phyloP scores from a whole-genome alignment of 2,113 vertebrate species.

The Panthera uncia region DNA sequence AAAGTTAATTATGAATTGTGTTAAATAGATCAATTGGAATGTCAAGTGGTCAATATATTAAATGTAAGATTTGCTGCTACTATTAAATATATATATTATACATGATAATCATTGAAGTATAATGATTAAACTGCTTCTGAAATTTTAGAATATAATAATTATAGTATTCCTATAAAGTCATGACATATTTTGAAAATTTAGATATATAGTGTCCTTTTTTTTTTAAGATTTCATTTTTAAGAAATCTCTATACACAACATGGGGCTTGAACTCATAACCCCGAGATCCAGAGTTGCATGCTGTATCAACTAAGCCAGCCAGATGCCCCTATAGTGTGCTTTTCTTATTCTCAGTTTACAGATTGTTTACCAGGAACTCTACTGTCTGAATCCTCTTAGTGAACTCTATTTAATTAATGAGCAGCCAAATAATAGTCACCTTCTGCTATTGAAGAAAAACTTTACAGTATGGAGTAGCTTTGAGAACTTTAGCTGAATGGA shows the following conservation, averaged over 20 bases:
- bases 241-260: not conserved
- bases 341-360: not conserved
- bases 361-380: not conserved
- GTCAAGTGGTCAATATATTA: not conserved
- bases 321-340: not conserved
- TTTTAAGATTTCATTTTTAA: not conserved
- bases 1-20: not conserved
- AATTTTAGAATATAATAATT: not conserved
- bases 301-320: not conserved
- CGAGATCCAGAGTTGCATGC: not conserved
- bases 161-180: not conserved
- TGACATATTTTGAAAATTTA: not conserved
- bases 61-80: not conserved
- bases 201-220: not conserved
- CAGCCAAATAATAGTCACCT: not conserved
- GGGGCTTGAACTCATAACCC: not conserved
- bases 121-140: not conserved
- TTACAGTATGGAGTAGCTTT: not conserved
- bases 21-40: not conserved
- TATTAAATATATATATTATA: not conserved
- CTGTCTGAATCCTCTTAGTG: not conserved
- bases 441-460: not conserved
- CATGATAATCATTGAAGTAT: not conserved
- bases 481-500: not conserved
- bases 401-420: slow-evolving; percentile 2